phyloP scores from a whole-genome alignment of 2,113 vertebrate genomes.

The Zosterops pallidus region DNA sequence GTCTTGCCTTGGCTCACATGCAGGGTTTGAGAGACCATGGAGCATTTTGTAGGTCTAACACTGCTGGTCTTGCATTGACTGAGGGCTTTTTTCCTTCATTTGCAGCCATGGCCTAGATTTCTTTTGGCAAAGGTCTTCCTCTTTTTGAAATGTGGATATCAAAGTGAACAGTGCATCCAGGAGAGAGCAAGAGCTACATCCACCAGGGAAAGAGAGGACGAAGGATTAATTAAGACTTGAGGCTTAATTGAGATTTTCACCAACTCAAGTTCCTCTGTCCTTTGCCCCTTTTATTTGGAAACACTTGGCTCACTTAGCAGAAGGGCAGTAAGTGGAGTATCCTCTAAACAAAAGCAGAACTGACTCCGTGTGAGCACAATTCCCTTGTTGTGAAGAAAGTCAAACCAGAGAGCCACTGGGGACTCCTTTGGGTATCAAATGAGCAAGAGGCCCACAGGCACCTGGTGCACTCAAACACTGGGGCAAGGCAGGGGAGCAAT shows the following conservation, averaged over 20 bases:
- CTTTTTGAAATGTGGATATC: not conserved
- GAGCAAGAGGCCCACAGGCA: not conserved
- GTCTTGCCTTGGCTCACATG: not conserved
- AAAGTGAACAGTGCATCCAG: not conserved
- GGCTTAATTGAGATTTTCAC: not conserved
- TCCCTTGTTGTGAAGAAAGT: not conserved
- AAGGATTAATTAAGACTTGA: not conserved
- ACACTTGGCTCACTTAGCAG: not conserved
- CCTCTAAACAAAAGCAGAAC: not conserved
- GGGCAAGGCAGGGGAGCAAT: fast-evolving
- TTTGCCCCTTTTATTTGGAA: not conserved
- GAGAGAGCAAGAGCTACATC: not conserved
- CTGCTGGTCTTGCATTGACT: not conserved
- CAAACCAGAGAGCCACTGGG: not conserved
- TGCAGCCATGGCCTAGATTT: not conserved
- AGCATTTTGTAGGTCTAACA: not conserved
- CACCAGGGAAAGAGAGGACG: not conserved
- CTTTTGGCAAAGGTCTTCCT: not conserved
- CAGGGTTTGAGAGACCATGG: not conserved
- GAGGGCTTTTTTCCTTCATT: not conserved
- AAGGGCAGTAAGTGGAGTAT: not conserved
- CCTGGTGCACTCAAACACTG: not conserved
- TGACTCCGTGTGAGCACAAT: not conserved
- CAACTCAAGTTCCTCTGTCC: not conserved
- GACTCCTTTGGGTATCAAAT: not conserved